phyloP scores from a whole-genome alignment of 2,113 vertebrate species.

The Engraulis encrasicolus region DNA sequence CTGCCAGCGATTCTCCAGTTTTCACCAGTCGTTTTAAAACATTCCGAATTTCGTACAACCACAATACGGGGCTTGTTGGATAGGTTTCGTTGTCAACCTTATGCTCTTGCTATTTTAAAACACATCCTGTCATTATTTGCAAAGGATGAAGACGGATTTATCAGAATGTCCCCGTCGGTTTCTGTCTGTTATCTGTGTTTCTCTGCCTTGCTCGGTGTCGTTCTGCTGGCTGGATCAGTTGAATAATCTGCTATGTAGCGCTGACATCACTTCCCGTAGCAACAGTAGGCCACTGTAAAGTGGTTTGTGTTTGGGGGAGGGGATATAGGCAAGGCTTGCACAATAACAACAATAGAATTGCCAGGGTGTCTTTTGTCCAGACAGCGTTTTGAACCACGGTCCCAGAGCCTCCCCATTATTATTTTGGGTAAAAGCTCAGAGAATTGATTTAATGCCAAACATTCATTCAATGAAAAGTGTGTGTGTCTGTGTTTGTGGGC shows the following conservation, averaged over 20 bases:
- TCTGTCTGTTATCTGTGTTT: background rate
- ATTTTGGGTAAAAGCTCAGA: background rate
- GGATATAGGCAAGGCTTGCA: constrained; percentile 2
- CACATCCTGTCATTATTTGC: background rate
- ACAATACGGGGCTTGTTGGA: constrained; percentile 73
- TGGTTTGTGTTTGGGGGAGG: constrained; percentile 32
- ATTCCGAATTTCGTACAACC: constrained; percentile 55
- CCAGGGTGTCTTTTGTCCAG: constrained; percentile 35
- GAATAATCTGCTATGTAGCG: constrained; percentile 61
- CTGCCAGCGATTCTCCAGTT: constrained; percentile 63
- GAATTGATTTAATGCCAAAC: background rate
- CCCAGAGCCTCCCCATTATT: background rate
- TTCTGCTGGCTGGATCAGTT: constrained; percentile 20
- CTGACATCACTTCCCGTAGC: constrained; percentile 83
- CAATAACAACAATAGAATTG: constrained; percentile 41
- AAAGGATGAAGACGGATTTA: constrained; percentile 89
- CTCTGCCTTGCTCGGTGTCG: background rate
- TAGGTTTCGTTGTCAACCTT: constrained; percentile 64
- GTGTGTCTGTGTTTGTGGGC: background rate
- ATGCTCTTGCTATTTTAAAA: constrained; percentile 56
- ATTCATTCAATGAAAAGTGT: background rate
- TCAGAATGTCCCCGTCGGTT: background rate
- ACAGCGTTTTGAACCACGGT: background rate
- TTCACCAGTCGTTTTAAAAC: constrained; percentile 82
- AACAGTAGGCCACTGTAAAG: constrained; percentile 56